These are phyloP conservation scores for Drosophila neotestacea DNA, from an alignment of 2,888 invertebrate genomes.

Conservation along the genomic window DNA sequence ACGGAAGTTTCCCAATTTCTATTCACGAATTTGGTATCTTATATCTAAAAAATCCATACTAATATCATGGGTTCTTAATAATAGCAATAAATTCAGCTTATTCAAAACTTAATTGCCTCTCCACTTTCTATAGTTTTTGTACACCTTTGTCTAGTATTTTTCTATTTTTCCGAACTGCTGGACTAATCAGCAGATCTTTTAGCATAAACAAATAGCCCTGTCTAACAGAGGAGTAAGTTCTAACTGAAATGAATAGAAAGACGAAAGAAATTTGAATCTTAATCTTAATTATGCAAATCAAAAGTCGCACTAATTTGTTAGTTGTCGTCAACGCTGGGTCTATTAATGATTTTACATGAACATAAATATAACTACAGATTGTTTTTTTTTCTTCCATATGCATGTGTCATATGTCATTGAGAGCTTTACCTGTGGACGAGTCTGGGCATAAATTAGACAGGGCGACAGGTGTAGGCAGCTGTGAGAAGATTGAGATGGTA, in stretches of 20 bases:
- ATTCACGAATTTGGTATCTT: neutral
- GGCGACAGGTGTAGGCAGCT: slow-evolving; percentile 77
- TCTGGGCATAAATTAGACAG: slow-evolving; percentile 67
- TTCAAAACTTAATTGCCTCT: neutral
- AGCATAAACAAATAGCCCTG: slow-evolving; percentile 39
- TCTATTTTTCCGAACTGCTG: neutral
- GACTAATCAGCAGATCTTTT: slow-evolving; percentile 37
- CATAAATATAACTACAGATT: slow-evolving; percentile 49
- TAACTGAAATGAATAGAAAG: neutral
- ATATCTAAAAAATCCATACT: neutral
- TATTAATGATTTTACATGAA: slow-evolving; percentile 71
- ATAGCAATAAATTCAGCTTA: slow-evolving; percentile 11
- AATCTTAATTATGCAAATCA: slow-evolving; percentile 76
- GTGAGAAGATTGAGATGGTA: slow-evolving; percentile 54
- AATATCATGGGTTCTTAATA: neutral
- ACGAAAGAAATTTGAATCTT: slow-evolving; percentile 34
- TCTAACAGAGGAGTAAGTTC: neutral
- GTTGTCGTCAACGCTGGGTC: slow-evolving; percentile 63
- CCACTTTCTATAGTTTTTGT: neutral
- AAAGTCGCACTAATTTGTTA: slow-evolving; percentile 70
- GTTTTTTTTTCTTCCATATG: slow-evolving; percentile 14
- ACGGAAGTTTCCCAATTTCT: no score
- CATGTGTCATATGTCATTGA: slow-evolving; percentile 50
- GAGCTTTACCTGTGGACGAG: slow-evolving; percentile 39
- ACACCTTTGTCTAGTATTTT: neutral